Evolutionary conservation across 2,113 vertebrate genomes (phyloP).

Genomic region (Okapia johnstoni): DNA sequence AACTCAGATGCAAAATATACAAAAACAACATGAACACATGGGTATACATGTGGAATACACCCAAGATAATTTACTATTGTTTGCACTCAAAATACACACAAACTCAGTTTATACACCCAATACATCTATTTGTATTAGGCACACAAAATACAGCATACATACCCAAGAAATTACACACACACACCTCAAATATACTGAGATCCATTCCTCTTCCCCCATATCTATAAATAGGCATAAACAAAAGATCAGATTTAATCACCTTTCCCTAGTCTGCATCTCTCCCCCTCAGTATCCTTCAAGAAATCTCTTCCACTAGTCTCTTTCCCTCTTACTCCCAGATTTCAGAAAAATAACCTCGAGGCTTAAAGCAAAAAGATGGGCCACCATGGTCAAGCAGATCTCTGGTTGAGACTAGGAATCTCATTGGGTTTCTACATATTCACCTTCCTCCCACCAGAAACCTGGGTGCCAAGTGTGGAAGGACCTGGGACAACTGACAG

Average conservation of each 20-base stretch:
- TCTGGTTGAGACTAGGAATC: background rate
- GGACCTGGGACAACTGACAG: background rate
- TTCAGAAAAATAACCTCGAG: background rate
- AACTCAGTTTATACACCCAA: background rate
- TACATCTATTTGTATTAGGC: background rate
- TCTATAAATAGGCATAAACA: background rate
- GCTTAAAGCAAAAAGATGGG: background rate
- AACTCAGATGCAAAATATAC: background rate
- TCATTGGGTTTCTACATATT: background rate
- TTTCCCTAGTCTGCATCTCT: background rate
- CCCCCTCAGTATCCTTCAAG: background rate
- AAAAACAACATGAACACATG: background rate
- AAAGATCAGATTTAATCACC: background rate
- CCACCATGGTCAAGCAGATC: background rate
- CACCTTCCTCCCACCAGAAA: background rate
- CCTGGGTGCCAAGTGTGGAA: background rate
- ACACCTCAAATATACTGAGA: background rate
- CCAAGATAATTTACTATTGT: background rate
- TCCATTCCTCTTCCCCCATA: background rate
- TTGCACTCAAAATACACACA: background rate
- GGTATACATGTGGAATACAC: background rate
- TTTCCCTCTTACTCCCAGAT: background rate
- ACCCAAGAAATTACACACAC: background rate
- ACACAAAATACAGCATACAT: background rate
- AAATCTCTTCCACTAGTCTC: background rate